These are phyloP conservation scores for Rhorus exstirpatorius DNA, from an alignment of 2,888 invertebrate genomes.

Conservation along the genomic window DNA sequence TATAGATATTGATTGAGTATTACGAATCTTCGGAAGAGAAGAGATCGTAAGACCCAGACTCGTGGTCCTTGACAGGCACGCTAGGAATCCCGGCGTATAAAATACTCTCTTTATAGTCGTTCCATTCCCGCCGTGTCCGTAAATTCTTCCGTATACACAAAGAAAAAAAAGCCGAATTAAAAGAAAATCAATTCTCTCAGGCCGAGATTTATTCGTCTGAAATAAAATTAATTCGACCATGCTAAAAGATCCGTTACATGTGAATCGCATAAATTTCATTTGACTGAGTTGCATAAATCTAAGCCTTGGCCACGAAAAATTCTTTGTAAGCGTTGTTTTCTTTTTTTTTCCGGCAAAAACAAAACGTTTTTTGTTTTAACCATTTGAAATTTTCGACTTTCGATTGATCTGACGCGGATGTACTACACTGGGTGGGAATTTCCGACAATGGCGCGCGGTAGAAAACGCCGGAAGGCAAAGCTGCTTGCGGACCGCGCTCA, in stretches of 20 bases:
- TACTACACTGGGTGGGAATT: too few species aligned
- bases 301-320: too few species aligned
- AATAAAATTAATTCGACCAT: not conserved
- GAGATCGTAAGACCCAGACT: constrained; percentile 17
- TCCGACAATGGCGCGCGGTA: not conserved
- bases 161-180: not conserved
- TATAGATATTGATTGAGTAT: constrained; percentile 13
- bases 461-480: constrained; percentile 28
- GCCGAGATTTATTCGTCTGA: not conserved
- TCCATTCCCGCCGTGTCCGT: constrained; percentile 19
- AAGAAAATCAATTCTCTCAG: not conserved
- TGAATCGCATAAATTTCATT: not conserved
- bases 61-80: constrained; percentile 55
- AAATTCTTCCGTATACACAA: not conserved
- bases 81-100: constrained; percentile 47
- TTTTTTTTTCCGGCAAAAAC: not conserved
- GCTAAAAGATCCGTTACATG: too few species aligned
- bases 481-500: not conserved
- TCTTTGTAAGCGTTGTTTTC: too few species aligned
- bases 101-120: constrained; percentile 38
- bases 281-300: not conserved
- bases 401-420: too few species aligned
- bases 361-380: not conserved
- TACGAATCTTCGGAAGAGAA: constrained; percentile 14
- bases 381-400: not conserved